Percentiles rank a stretch among this genome's conserved stretches.
Conservation (phyloP, 2,888 invertebrate genomes). For the Lasioglossum oenotherae region DNA sequence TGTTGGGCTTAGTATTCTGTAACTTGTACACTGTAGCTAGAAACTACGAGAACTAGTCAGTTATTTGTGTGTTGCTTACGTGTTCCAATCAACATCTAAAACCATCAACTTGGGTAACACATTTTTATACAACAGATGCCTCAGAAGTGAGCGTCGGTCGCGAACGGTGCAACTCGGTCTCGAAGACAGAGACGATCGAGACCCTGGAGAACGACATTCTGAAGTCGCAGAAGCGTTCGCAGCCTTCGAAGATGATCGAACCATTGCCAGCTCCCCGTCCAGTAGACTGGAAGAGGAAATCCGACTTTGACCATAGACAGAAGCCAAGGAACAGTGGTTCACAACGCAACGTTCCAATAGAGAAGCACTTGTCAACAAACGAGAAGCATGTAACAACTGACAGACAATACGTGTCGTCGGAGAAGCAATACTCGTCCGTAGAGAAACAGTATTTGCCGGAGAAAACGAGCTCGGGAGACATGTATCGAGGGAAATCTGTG, state of each 20-base stretch:
- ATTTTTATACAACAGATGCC: slow-evolving; percentile 61
- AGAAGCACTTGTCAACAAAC: slow-evolving; percentile 23
- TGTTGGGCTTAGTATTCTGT: slow-evolving; percentile 74
- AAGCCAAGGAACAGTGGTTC: slow-evolving; percentile 46
- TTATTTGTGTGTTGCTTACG: not conserved
- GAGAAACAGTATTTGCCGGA: slow-evolving; percentile 42
- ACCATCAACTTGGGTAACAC: not conserved
- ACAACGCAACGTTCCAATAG: slow-evolving; percentile 9
- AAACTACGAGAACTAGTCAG: slow-evolving; percentile 4
- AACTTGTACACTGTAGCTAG: slow-evolving; percentile 24
- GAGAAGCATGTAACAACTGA: slow-evolving; percentile 23
- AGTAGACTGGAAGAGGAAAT: slow-evolving; percentile 76
- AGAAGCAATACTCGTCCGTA: slow-evolving; percentile 5
- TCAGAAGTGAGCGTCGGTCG: slow-evolving; percentile 63
- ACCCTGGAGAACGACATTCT: slow-evolving; percentile 41
- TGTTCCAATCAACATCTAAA: not conserved
- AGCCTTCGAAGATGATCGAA: slow-evolving; percentile 78
- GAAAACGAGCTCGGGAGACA: slow-evolving; percentile 22
- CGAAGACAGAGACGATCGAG: slow-evolving; percentile 61
- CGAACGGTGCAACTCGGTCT: slow-evolving; percentile 65
- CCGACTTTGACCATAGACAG: slow-evolving; percentile 63
- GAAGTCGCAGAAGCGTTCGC: slow-evolving; percentile 68
- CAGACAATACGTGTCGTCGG: slow-evolving; percentile 10
- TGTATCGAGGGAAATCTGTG: slow-evolving; percentile 60
- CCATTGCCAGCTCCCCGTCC: slow-evolving; percentile 80